phyloP scores from a whole-genome alignment of 2,113 vertebrate species.

The Meleagris gallopavo region DNA sequence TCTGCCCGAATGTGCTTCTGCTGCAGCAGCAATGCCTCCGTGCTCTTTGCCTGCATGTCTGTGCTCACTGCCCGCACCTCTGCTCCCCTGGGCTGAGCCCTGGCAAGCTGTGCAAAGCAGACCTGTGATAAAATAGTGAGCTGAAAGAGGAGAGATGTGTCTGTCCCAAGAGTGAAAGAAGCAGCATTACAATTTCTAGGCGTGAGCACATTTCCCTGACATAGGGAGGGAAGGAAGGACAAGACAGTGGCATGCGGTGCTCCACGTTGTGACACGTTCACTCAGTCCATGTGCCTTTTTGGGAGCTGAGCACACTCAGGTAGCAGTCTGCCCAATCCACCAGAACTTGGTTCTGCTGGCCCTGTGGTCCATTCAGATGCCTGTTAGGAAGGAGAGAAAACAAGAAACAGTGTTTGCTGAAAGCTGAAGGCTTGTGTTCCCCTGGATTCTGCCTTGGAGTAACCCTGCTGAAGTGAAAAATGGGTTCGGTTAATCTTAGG shows the following conservation, averaged over 20 bases:
- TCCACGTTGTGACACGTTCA: background rate
- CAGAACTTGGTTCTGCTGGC: background rate
- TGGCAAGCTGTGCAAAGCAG: background rate
- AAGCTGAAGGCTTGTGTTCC: background rate
- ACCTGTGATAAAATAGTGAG: background rate
- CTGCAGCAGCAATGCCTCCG: rapidly evolving
- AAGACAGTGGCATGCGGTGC: background rate
- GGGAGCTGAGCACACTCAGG: background rate
- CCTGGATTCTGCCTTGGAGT: background rate
- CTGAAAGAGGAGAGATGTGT: background rate
- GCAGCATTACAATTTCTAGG: rapidly evolving
- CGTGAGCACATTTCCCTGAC: rapidly evolving
- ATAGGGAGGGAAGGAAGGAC: background rate
- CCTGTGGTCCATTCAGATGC: background rate
- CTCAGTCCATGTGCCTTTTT: background rate
- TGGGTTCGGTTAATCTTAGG: background rate
- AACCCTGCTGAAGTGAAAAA: background rate
- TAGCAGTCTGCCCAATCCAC: background rate
- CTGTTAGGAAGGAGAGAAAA: background rate
- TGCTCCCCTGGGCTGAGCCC: background rate
- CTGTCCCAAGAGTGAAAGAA: background rate
- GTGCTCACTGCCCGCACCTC: background rate
- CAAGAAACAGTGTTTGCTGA: background rate
- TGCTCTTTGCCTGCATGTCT: background rate
- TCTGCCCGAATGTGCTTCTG: background rate